Conservation (phyloP, 2,797 vertebrate species). For the Crotalus adamanteus region DNA sequence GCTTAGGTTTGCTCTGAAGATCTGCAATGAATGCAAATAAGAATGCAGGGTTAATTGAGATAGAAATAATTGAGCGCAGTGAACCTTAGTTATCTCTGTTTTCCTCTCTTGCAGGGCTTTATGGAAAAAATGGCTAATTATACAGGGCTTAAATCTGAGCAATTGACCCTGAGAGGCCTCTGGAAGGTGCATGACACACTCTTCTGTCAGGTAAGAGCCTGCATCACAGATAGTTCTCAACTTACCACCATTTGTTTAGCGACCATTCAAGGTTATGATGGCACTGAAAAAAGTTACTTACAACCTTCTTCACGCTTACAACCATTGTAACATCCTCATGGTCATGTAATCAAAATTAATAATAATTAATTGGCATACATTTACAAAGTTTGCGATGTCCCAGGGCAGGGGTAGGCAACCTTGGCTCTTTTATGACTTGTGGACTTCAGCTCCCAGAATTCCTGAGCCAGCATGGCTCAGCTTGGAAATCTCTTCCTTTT, state of each 20-base stretch:
- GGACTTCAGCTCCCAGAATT: too few species aligned
- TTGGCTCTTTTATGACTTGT: too few species aligned
- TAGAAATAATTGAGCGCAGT: neutral
- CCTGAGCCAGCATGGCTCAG: too few species aligned
- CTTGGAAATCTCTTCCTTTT: too few species aligned
- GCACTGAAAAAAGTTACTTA: neutral
- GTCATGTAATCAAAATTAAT: neutral
- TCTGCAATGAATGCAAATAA: neutral
- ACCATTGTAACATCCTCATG: neutral
- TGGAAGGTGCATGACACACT: slow-evolving; percentile 83
- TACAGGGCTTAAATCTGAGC: slow-evolving; percentile 76
- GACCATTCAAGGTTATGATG: too few species aligned
- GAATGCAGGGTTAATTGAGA: neutral
- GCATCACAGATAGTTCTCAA: neutral
- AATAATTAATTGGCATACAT: neutral
- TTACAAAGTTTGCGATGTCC: neutral
- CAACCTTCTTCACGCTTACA: neutral
- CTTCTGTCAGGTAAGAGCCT: slow-evolving; percentile 74
- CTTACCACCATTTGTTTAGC: neutral
- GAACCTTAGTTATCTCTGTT: neutral
- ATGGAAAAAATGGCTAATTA: slow-evolving; percentile 73
- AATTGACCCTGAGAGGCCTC: slow-evolving; percentile 73
- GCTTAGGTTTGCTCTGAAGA: neutral
- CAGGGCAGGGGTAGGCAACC: too few species aligned
- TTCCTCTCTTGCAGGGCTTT: slow-evolving; percentile 67